These are phyloP conservation scores for Emberiza fucata DNA, from an alignment of 2,113 vertebrate genomes.

Conservation along the genomic window DNA sequence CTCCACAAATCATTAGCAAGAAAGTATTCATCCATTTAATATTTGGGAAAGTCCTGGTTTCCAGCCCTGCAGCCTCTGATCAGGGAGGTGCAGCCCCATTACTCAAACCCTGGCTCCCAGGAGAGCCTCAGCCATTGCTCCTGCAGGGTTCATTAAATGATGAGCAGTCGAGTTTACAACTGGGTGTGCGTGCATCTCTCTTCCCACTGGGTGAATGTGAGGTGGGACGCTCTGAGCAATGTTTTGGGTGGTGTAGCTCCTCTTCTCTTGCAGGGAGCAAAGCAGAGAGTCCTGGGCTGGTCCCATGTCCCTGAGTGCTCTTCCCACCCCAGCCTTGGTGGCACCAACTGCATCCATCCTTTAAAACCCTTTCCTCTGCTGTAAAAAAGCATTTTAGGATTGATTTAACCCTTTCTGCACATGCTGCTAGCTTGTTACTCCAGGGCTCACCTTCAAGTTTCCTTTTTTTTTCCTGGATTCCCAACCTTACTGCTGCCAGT, in stretches of 20 bases:
- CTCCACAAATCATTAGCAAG: neutral
- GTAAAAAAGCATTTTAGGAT: neutral
- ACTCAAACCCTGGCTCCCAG: neutral
- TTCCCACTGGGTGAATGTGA: rapidly evolving
- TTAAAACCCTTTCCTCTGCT: neutral
- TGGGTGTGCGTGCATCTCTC: neutral
- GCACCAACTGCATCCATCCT: neutral
- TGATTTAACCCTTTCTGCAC: neutral
- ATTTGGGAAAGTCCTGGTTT: neutral
- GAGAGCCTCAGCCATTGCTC: neutral
- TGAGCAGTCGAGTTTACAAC: rapidly evolving
- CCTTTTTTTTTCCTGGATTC: neutral
- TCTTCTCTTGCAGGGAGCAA: neutral
- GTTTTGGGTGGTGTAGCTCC: neutral
- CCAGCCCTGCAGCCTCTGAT: neutral
- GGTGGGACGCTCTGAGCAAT: neutral
- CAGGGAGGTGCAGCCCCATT: rapidly evolving
- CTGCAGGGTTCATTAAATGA: rapidly evolving
- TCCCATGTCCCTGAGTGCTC: neutral
- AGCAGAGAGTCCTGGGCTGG: neutral
- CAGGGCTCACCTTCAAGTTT: neutral
- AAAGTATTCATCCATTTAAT: neutral
- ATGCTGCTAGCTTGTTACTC: neutral
- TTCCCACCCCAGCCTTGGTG: neutral
- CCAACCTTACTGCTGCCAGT: neutral